These are phyloP conservation scores for Amazona ochrocephala DNA, from an alignment of 2,797 vertebrate genomes.

Conservation along the genomic window DNA sequence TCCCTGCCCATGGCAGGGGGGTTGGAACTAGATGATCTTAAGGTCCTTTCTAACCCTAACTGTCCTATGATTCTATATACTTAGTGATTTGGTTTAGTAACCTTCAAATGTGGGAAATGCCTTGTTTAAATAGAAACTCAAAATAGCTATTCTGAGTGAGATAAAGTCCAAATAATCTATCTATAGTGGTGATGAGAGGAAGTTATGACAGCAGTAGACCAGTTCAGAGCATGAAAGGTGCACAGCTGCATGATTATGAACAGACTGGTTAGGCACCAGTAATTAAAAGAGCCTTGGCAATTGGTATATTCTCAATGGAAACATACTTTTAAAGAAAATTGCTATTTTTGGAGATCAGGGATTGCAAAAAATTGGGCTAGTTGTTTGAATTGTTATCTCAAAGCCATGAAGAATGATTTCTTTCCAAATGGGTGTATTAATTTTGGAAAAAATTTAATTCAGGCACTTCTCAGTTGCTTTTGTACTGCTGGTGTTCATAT, in stretches of 20 bases:
- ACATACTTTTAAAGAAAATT: neutral
- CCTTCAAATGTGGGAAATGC: neutral
- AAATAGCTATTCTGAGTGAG: neutral
- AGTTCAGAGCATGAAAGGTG: neutral
- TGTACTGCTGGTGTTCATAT: neutral
- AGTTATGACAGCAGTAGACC: neutral
- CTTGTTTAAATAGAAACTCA: neutral
- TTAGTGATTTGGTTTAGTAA: neutral
- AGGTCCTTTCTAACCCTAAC: neutral
- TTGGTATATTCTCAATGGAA: neutral
- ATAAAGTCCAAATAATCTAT: neutral
- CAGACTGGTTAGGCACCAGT: neutral
- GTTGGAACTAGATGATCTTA: neutral
- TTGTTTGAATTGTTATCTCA: neutral
- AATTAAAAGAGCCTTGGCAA: neutral
- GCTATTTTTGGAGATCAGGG: neutral
- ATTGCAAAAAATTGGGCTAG: neutral
- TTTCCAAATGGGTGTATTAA: neutral
- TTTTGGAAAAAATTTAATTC: neutral
- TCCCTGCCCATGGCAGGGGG: neutral
- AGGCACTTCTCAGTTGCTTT: neutral
- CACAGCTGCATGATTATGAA: neutral
- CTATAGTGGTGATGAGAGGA: neutral
- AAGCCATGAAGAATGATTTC: neutral
- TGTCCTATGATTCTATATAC: neutral